A percentile compares a stretch with the other conserved stretches of the same genome.
Evolutionary conservation across 2,113 vertebrate genomes (phyloP).

Genomic region (Arvicanthis niloticus): DNA sequence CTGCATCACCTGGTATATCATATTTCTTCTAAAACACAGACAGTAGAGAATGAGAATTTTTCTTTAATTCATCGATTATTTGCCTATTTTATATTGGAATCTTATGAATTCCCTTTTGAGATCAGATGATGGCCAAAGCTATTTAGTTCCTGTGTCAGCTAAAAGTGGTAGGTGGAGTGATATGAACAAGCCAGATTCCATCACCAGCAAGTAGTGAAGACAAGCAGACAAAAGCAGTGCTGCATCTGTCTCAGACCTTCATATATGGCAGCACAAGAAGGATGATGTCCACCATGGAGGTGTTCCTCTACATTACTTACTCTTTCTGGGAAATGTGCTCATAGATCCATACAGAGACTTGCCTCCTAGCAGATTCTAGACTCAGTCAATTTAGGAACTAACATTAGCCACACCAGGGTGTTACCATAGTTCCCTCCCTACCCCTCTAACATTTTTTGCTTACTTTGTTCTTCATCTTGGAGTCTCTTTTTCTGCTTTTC

Average conservation of each 20-base stretch:
- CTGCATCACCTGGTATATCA: background rate
- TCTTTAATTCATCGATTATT: too few relatives aligned
- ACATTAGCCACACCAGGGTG: background rate
- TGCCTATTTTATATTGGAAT: too few relatives aligned
- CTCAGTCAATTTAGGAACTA: background rate
- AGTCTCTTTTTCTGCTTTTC: background rate
- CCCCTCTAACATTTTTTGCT: background rate
- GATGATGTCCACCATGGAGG: too few relatives aligned
- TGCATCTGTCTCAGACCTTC: background rate
- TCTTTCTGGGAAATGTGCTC: background rate
- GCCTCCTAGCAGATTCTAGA: background rate
- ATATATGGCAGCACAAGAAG: too few relatives aligned
- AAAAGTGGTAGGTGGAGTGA: too few relatives aligned
- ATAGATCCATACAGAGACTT: background rate
- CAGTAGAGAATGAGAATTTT: too few relatives aligned
- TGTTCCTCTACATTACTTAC: background rate
- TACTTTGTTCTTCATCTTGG: background rate
- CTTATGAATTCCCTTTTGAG: too few relatives aligned
- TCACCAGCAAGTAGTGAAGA: background rate
- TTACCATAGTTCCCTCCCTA: accelerated
- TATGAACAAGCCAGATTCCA: background rate
- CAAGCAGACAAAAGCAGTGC: too few relatives aligned
- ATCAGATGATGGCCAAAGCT: too few relatives aligned
- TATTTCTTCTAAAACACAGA: background rate
- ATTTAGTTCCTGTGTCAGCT: too few relatives aligned